Base-by-base conservation (phyloP, 2,888 invertebrate species). In the Chloroclysta siterata region DNA sequence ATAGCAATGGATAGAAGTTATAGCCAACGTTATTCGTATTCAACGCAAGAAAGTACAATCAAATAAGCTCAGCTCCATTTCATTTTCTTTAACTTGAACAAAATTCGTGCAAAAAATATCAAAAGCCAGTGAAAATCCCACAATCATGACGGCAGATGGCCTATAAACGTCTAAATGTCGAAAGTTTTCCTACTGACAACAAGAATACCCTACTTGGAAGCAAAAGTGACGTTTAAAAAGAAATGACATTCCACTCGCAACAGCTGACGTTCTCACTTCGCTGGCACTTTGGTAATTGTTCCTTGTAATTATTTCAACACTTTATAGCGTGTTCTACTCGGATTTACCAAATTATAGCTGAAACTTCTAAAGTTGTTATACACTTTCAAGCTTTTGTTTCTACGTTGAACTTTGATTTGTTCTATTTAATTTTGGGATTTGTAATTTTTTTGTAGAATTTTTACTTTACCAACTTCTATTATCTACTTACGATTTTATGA, bases 81-180 rank as follows among this genome's bases (percentile, higher is more conserved):
- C 10, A 48, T 56, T 48, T 56, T 48, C 55, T 7, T 2, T n/a
- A 53, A 36, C 29, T 46, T 33, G 39, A 59, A 51, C 46, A 13
- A 56, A 60, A 60, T 53, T 61, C 14, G 17, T 14, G 33, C 55
- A 54, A 65, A 65, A 61, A 65, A 65, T 65, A 73, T 72, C 70
- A 74, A 78, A 77, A 81, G 71, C 53, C 52, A 56, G 52, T 72
- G 71, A 78, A 80, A 80, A 76, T 77, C 74, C 68, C 77, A 75
- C 73, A 71, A 71, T 70, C 75, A 76, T 72, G 78, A 75, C 77
- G 72, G 77, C 84, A 85, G 84, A 87, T 88, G 85, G 82, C 73
- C 82, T 74, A 86, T 86, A 84, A 88, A 84, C 76, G 85, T 83
- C 79, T 75, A 76, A 84, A 85, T 81, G 85, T 82, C 80, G 70